Conservation (phyloP, 2,797 vertebrate species). For the Bucorvus abyssinicus region DNA sequence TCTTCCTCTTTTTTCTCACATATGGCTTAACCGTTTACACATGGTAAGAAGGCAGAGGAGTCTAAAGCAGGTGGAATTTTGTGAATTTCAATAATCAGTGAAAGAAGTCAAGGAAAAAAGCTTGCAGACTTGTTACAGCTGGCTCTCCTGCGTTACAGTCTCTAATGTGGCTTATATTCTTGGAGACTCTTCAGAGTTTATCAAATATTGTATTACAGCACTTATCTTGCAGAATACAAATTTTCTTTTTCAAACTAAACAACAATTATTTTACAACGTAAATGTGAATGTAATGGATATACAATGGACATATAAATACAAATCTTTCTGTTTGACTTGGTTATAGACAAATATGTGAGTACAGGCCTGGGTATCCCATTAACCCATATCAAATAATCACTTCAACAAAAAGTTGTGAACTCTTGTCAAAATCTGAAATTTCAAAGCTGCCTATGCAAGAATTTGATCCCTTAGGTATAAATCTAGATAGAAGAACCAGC, state of each 20-base stretch:
- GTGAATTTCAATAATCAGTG: not conserved
- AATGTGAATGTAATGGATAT: not conserved
- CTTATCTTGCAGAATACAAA: not conserved
- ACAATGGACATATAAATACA: not conserved
- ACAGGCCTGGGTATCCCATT: not conserved
- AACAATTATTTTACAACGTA: not conserved
- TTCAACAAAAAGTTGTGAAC: not conserved
- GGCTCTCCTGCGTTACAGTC: rapidly evolving
- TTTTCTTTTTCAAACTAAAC: not conserved
- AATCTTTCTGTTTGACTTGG: not conserved
- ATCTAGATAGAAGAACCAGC: not conserved
- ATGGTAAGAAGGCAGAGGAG: not conserved
- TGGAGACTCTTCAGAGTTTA: not conserved
- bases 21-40: not conserved
- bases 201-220: not conserved
- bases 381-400: not conserved
- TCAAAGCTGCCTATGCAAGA: not conserved
- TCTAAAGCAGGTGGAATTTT: not conserved
- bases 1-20: not conserved
- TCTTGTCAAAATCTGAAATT: not conserved
- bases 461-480: not conserved
- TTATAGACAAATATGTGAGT: not conserved
- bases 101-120: not conserved
- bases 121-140: not conserved
- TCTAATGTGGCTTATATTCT: not conserved